Evolutionary conservation across 2,797 vertebrate species (phyloP).

Genomic region (Limnodromus scolopaceus): DNA sequence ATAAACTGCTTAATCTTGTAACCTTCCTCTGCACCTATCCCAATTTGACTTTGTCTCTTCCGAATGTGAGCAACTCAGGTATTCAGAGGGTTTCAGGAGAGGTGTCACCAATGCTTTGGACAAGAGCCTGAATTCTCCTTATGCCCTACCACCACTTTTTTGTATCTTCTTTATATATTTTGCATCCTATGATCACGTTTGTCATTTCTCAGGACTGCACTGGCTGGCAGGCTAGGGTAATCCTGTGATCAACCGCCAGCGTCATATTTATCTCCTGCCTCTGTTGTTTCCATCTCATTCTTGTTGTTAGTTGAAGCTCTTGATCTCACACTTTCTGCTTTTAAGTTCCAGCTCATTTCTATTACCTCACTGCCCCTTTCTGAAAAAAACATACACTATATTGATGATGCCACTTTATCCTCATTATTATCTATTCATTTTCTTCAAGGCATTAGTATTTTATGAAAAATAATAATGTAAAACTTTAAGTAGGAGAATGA

Average conservation of each 20-base stretch:
- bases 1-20: background rate
- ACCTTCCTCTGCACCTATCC: background rate
- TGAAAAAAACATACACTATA: background rate
- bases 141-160: background rate
- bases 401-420: background rate
- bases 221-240: background rate
- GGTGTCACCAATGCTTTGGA: background rate
- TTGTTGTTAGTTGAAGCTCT: background rate
- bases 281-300: background rate
- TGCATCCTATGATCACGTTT: background rate
- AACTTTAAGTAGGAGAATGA: background rate
- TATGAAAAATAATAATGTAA: background rate
- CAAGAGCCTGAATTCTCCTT: background rate
- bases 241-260: background rate
- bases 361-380: background rate
- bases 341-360: background rate
- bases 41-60: background rate
- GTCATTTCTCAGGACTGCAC: background rate
- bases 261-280: background rate
- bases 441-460: background rate
- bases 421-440: background rate
- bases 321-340: background rate
- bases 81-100: background rate
- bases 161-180: background rate
- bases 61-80: background rate